Base-by-base conservation (phyloP, 2,797 vertebrate species). In the Liasis olivaceus region DNA sequence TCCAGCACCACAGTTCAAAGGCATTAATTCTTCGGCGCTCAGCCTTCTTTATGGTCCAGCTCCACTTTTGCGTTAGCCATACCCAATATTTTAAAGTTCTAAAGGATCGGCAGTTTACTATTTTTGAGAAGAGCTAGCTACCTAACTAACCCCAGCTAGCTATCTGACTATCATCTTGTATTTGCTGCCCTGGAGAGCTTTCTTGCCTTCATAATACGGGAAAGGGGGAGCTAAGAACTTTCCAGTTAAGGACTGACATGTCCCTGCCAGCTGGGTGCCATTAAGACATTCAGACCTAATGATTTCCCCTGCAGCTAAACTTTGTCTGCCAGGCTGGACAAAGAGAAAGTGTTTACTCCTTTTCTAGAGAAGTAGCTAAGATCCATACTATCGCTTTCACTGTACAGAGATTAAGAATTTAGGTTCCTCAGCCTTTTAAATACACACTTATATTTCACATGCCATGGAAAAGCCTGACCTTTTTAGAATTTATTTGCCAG, bases 41-140 rank as follows among this genome's bases (percentile, higher is more conserved):
- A 0, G 47, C 47, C 93, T 0, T 1, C 28, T 87, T 17, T 28
- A 90, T n/a, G 42, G 24, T 0, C 0, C 26, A 36, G 42, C 84
- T 47, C 5, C 51, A 51, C 51, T 15, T 87, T 14, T 2, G 60
- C 91, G 91, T 93, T 62, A 93, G 17, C 56, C n/a, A 51, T 56
- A 95, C 95, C 51, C 59, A 89, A 0, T 0, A 0, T 51, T 54
- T 62, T 66, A 87, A 51, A 66, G 95, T 93, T 93, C 88, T 60
- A 89, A 94, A 93, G 90, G 88, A 94, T 58, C 87, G 93, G 4
- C 6, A 1, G 28, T 93, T 95, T 85, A 94, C 86, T 91, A 0
- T 62, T 84, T 94, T 91, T 90, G 92, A 0, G 91, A 91, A 93
- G 15, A 5, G 28, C 89, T n/a, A 77, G 17, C 31, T 42, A 77